Evolutionary conservation across 1,140 invertebrate genomes (phyloP).

Genomic region (Pygmarrhopalites habei): DNA sequence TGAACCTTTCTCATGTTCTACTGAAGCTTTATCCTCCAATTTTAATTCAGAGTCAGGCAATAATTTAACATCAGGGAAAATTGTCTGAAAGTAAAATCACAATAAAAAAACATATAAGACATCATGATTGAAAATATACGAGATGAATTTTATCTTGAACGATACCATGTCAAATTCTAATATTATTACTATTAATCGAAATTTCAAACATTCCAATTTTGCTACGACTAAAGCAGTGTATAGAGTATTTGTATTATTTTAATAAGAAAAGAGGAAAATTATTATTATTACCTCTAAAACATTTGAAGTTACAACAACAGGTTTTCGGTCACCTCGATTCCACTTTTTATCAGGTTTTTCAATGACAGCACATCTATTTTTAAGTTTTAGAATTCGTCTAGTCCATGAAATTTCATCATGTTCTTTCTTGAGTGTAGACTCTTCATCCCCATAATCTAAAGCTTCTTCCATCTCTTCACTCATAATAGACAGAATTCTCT

Average conservation of each 20-base stretch:
- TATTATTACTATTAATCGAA: no score
- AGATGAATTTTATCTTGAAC: no score
- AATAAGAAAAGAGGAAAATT: no score
- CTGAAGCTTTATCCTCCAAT: conserved; percentile 18
- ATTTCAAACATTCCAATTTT: no score
- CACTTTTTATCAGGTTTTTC: conserved; percentile 10
- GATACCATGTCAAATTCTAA: no score
- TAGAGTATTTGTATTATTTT: no score
- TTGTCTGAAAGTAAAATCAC: no score
- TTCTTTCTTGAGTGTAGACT: conserved; percentile 18
- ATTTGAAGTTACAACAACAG: conserved; percentile 15
- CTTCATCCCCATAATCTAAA: conserved; percentile 36
- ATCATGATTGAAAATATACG: background rate
- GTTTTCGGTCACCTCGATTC: conserved; percentile 18
- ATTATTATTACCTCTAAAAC: conserved; percentile 11
- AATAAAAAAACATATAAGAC: background rate
- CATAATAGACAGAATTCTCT: background rate
- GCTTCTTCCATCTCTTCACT: conserved; percentile 22
- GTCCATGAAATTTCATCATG: conserved; percentile 26
- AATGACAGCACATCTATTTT: conserved; percentile 13
- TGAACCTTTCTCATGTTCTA: conserved; percentile 5
- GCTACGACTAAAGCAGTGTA: no score
- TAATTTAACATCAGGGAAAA: conserved; percentile 25
- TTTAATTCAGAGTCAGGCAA: conserved; percentile 18
- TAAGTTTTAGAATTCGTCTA: conserved; percentile 20